Evolutionary conservation across 1,140 invertebrate species (phyloP).

Genomic region (Phymastichus coffea): DNA sequence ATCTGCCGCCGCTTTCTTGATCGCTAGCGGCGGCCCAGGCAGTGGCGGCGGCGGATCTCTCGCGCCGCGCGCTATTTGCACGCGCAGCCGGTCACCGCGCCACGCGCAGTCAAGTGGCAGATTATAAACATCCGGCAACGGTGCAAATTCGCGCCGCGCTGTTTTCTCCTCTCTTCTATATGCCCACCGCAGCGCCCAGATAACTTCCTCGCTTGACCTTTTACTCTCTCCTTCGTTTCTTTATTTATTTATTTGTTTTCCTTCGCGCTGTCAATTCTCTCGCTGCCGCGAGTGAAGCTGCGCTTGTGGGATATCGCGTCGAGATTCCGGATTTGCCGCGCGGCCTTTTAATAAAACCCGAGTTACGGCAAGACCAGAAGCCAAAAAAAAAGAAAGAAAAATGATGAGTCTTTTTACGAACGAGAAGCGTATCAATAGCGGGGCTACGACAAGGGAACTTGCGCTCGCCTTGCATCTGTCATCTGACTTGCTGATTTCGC

Average conservation of each 20-base stretch:
- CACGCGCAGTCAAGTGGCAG: constrained; percentile 42
- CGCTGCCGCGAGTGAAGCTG: background rate
- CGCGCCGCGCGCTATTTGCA: too few relatives aligned
- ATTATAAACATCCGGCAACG: constrained; percentile 51
- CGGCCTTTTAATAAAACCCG: too few relatives aligned
- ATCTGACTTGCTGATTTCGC: constrained; percentile 35
- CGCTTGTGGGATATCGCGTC: background rate
- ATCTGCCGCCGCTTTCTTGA: background rate
- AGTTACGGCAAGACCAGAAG: too few relatives aligned
- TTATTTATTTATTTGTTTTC: too few relatives aligned
- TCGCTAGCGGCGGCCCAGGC: background rate
- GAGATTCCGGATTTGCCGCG: too few relatives aligned
- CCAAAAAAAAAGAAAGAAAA: background rate
- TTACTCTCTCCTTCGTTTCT: constrained; percentile 27
- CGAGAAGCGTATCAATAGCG: constrained; percentile 54
- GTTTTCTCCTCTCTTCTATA: constrained; percentile 26
- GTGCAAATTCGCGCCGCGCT: constrained; percentile 38
- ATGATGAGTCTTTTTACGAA: constrained; percentile 1
- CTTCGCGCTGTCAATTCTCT: too few relatives aligned
- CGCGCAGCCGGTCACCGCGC: constrained; percentile 29
- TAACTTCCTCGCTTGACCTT: constrained; percentile 5
- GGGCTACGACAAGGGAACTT: constrained; percentile 34
- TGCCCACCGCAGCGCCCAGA: background rate
- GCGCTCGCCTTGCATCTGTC: constrained; percentile 21
- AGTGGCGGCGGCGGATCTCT: background rate